Base-by-base conservation (phyloP, 2,888 invertebrate species). In the Venusia cambrica region DNA sequence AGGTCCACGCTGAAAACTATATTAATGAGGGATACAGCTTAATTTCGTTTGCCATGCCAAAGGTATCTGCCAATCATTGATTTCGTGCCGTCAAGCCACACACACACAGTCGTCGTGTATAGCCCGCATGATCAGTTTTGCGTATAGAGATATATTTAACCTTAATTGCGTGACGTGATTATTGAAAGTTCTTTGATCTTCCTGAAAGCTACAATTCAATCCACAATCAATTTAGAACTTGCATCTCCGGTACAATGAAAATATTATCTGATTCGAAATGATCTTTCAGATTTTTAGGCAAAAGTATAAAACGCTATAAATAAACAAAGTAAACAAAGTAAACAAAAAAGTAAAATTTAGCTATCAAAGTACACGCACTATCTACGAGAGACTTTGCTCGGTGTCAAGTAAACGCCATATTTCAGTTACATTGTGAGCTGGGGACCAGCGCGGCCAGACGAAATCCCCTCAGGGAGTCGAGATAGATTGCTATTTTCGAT, bases 401-500 rank as follows among this genome's bases (percentile, higher is more conserved):
- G 51, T 48, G 45, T 49, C 43, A 51, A 55, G 59, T 57, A 62
- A 67, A 59, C 57, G 64, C 54, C 59, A 70, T 66, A 69, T 73
- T 71, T 69, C 61, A 54, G 52, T 55, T 53, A 65, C 53, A 56
- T 55, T 59, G 57, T 52, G 51, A 69, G 54, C 50, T 48, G 42
- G 55, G 47, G 50, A 34, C 40, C 40, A 46, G 54, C 48, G 48
- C 53, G 46, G 53, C 52, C 48, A 39, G 35, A 31, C 50, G 62
- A 64, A 60, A 61, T 58, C 57, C 62, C 74, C 69, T 52, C 39
- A 30, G 72, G 69, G 74, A 69, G 47, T 42, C 40, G 54, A 61
- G 62, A 72, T 67, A 70, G 60, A 73, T 73, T 69, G 71, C 70
- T 55, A 62, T 62, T 63, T 64, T 62, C 58, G 55, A 63, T 49